Conservation (phyloP, 2,888 invertebrate species). For the Chymomyza procnemis region DNA sequence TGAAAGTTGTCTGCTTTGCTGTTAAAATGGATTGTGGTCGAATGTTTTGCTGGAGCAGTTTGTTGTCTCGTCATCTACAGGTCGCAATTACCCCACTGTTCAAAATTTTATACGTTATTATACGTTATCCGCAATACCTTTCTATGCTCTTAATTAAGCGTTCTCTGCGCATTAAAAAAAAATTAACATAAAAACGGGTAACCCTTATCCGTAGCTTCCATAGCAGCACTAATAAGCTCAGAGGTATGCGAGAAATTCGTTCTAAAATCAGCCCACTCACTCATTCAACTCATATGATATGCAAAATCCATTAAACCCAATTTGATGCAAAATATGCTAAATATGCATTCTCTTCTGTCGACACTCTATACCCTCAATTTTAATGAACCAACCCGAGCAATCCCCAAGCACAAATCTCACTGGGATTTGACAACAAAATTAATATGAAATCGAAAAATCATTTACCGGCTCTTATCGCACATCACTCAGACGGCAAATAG, state of each 20-base stretch:
- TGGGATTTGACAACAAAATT: conserved; percentile 64
- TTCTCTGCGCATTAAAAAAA: no score
- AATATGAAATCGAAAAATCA: conserved; percentile 69
- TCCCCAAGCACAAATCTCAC: conserved; percentile 44
- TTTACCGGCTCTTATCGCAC: conserved; percentile 64
- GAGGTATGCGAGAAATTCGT: not conserved
- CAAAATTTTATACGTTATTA: no score
- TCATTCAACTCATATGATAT: not conserved
- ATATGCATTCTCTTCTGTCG: conserved; percentile 24
- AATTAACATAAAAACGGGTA: no score
- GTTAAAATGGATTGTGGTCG: no score
- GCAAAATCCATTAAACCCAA: not conserved
- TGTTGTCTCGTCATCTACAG: no score
- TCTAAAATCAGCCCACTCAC: not conserved
- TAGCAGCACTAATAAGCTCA: not conserved
- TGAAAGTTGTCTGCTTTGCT: no score
- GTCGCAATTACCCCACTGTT: no score
- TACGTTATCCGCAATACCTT: no score
- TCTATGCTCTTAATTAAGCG: no score
- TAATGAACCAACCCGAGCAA: conserved; percentile 46
- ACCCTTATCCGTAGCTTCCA: no score
- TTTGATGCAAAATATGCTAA: conserved; percentile 33
- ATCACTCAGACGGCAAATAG: conserved; percentile 37
- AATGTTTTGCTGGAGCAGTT: no score
- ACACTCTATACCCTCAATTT: conserved; percentile 20